Evolutionary conservation across 2,113 vertebrate genomes (phyloP).

Genomic region (Verasper variegatus): DNA sequence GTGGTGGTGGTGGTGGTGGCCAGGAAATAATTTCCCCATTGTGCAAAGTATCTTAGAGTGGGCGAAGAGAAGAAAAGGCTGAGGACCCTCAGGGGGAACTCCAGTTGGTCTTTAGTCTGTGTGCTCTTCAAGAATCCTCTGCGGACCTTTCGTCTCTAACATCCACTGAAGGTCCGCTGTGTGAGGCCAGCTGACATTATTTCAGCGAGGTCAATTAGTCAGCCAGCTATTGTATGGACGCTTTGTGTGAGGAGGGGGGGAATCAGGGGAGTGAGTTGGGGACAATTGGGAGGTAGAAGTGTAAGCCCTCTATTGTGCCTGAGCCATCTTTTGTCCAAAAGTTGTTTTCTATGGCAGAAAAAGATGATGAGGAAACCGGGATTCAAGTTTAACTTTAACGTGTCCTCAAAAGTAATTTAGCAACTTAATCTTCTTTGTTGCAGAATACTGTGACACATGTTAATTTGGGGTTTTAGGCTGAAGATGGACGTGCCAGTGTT

Average conservation of each 20-base stretch:
- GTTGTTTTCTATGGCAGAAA: slow-evolving; percentile 17
- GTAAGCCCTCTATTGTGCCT: slow-evolving; percentile 42
- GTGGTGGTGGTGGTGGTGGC: slow-evolving; percentile 24
- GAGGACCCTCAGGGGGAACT: slow-evolving; percentile 61
- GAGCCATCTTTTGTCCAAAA: slow-evolving; percentile 22
- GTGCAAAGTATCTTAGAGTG: slow-evolving; percentile 42
- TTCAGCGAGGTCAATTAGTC: slow-evolving; percentile 73
- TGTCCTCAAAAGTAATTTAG: slow-evolving; percentile 8
- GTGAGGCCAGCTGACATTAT: slow-evolving; percentile 66
- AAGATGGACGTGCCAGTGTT: slow-evolving; percentile 1
- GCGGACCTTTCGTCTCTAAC: slow-evolving; percentile 39
- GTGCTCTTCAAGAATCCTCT: slow-evolving; percentile 51
- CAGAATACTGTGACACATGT: not conserved
- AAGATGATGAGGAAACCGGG: slow-evolving; percentile 22
- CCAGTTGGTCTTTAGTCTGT: slow-evolving; percentile 46
- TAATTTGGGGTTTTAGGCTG: not conserved
- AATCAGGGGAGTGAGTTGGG: slow-evolving; percentile 6
- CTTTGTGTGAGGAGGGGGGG: slow-evolving; percentile 47
- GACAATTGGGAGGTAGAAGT: slow-evolving; percentile 33
- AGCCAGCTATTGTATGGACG: slow-evolving; percentile 57
- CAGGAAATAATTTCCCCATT: slow-evolving; percentile 66
- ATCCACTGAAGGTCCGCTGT: slow-evolving; percentile 38
- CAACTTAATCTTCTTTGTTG: slow-evolving; percentile 6
- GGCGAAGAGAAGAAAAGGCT: slow-evolving; percentile 54
- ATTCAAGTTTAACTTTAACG: slow-evolving; percentile 6